A percentile compares a stretch with the other conserved stretches of the same genome.
Conservation (phyloP, 2,888 invertebrate genomes). For the Microplitis manilae region DNA sequence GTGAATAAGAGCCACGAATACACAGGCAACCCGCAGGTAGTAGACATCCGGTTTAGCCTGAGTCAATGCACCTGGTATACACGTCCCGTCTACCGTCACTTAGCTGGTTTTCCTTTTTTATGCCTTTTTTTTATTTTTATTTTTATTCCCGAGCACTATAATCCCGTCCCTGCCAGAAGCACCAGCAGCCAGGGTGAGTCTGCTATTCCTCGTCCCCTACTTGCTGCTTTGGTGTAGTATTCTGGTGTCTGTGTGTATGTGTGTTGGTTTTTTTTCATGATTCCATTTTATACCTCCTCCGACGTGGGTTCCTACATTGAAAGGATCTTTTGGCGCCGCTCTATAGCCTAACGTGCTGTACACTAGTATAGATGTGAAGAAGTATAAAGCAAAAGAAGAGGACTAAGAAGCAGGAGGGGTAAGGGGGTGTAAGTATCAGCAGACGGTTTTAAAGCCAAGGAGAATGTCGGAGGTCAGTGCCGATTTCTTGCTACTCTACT, state of each 20-base stretch:
- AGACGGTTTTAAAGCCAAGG: conserved; percentile 19
- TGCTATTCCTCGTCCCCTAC: conserved; percentile 2
- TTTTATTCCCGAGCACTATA: conserved; percentile 25
- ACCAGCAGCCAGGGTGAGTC: conserved; percentile 17
- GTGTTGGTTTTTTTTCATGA: conserved; percentile 16
- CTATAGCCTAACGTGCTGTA: background rate
- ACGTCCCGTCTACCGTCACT: conserved; percentile 21
- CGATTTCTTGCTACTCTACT: conserved; percentile 23
- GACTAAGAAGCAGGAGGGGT: background rate
- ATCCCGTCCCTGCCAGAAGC: conserved; percentile 14
- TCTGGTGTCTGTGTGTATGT: background rate
- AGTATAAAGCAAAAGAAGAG: background rate
- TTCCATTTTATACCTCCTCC: background rate
- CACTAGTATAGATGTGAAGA: background rate
- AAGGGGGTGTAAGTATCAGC: background rate
- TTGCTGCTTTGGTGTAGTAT: background rate
- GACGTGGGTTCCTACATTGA: conserved; percentile 22
- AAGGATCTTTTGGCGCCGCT: conserved; percentile 29
- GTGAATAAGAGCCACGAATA: conserved; percentile 12
- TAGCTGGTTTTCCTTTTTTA: conserved; percentile 23
- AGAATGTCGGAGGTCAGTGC: conserved; percentile 39
- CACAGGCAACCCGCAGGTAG: conserved; percentile 47
- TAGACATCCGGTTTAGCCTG: conserved; percentile 59
- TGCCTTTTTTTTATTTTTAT: conserved; percentile 20
- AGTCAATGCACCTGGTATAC: conserved; percentile 60